These are phyloP conservation scores for Chouioia cunea DNA, from an alignment of 2,888 invertebrate genomes.

Conservation along the genomic window DNA sequence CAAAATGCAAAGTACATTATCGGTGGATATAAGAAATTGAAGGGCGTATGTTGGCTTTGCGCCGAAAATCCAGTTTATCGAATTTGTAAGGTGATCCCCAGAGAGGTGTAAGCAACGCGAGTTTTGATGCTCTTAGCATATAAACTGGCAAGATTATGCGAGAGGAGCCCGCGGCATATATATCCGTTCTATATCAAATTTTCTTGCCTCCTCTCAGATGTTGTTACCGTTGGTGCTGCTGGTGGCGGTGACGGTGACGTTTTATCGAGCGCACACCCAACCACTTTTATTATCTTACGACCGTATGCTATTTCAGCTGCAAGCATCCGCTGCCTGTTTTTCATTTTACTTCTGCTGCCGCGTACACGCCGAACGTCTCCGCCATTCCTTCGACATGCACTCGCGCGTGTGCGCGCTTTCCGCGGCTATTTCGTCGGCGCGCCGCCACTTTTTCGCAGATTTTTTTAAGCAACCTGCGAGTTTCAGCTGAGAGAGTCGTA, in stretches of 20 bases:
- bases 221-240: background rate
- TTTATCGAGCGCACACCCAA: slow-evolving; percentile 9
- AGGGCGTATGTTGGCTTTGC: slow-evolving; percentile 8
- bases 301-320: slow-evolving; percentile 28
- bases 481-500: background rate
- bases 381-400: too few species aligned
- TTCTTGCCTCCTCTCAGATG: slow-evolving; percentile 10
- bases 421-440: background rate
- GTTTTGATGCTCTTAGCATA: slow-evolving; percentile 40
- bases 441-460: background rate
- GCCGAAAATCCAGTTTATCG: slow-evolving; percentile 34
- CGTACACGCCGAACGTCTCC: background rate
- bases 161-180: background rate
- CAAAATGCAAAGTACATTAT: slow-evolving; percentile 34
- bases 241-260: background rate
- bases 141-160: slow-evolving; percentile 35
- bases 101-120: slow-evolving; percentile 12
- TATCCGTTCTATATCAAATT: slow-evolving; percentile 34
- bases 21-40: background rate
- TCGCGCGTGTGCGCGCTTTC: background rate
- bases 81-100: slow-evolving; percentile 35
- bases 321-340: slow-evolving; percentile 1
- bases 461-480: background rate
- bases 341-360: background rate
- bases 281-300: slow-evolving; percentile 38